Base-by-base conservation (phyloP, 1,140 invertebrate species). In the Drosophila equinoxialis region DNA sequence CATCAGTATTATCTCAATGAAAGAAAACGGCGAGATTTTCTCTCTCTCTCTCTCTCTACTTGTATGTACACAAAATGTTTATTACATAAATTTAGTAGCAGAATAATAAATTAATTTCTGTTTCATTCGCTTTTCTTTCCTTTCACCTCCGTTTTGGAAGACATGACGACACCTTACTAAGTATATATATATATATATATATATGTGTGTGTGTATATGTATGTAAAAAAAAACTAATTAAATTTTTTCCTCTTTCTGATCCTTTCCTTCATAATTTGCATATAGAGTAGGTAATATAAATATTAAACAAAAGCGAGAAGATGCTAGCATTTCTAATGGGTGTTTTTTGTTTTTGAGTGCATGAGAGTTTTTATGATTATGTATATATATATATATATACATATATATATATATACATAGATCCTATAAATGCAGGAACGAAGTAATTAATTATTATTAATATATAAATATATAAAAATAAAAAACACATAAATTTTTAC, bases 41-140 rank as follows among this genome's bases (percentile, higher is more conserved):
- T 11, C 7, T 3, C 23, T 26, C 2, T 26, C 23, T 26, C 3
- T 26, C 23, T 26, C 23, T 26, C 3, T 26, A 26, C 23, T 11
- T 58, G 35, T 72, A 72, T 72, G 33, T 72, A 72, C 65, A 71
- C 59, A 73, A 73, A 37, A 41, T 55, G 55, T 51, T 54, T 68
- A 68, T 45, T 71, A 71, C 64, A 71, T 71, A 67, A 69, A 55
- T 67, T 71, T 67, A 71, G 69, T 65, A 71, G 58, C 64, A 65
- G 51, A 39, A 39, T 39, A 39, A 71, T 71, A 71, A 71, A 67
- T 71, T 71, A 71, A 71, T 67, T 57, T 66, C 37, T 48, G 45
- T 66, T 20, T 35, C 39, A 39, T 39, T 39, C 37, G 45, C 13
- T 58, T 41, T 41, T n/a, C 17, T 8, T 57, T 14, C 54, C 26